Percentiles rank a stretch among this genome's conserved stretches.
Evolutionary conservation across 2,797 vertebrate genomes (phyloP).

Genomic region (Clarias pachynema): DNA sequence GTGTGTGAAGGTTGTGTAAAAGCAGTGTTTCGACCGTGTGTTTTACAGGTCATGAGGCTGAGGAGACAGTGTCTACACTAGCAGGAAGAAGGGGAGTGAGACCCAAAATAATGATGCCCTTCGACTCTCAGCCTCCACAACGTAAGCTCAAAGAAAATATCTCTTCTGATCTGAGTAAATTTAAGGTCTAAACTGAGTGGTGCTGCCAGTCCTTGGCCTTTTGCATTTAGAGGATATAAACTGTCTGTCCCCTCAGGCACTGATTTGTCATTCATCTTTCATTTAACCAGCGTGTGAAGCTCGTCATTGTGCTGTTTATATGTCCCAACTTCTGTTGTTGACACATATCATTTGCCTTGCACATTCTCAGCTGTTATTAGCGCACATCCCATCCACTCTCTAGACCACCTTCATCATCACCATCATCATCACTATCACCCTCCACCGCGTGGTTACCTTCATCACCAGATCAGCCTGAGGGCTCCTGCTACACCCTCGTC

Average conservation of each 20-base stretch:
- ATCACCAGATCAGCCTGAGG: slow-evolving; percentile 87
- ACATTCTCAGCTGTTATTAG: slow-evolving; percentile 90
- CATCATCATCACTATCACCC: slow-evolving; percentile 97
- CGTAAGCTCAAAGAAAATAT: slow-evolving; percentile 81
- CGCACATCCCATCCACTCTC: slow-evolving; percentile 99
- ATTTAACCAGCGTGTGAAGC: slow-evolving; percentile 1
- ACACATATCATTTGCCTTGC: slow-evolving; percentile 10
- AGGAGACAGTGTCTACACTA: slow-evolving; percentile 95
- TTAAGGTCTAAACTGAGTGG: background rate
- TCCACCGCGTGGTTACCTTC: slow-evolving; percentile 90
- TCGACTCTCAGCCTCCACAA: slow-evolving; percentile 94
- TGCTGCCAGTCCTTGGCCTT: background rate
- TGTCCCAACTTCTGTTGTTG: background rate
- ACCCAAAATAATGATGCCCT: slow-evolving; percentile 99
- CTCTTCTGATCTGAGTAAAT: background rate
- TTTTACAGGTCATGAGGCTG: slow-evolving; percentile 90
- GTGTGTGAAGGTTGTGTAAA: background rate
- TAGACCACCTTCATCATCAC: slow-evolving; percentile 98
- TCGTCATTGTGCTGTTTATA: background rate
- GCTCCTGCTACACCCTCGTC: slow-evolving; percentile 81
- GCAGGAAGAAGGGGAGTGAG: slow-evolving; percentile 93
- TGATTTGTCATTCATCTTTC: background rate
- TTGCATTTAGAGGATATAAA: background rate
- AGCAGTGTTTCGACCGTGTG: background rate
- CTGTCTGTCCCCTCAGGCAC: background rate